Percentiles rank a stretch among this genome's conserved stretches.
phyloP scores from a whole-genome alignment of 2,113 vertebrate species.

The Heterochromis multidens region DNA sequence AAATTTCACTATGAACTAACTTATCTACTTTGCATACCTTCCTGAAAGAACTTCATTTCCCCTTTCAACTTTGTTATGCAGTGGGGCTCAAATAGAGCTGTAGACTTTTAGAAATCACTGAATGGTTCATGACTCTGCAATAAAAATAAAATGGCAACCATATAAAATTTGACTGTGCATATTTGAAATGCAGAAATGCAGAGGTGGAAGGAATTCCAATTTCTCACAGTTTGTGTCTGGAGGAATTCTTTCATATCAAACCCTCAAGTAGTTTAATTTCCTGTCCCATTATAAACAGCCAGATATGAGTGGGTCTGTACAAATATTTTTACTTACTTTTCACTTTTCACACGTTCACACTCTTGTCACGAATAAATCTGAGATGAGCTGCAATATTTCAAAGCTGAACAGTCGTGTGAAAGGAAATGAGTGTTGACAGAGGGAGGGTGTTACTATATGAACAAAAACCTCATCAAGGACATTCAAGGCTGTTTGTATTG shows the following conservation, averaged over 20 bases:
- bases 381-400: neutral
- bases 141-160: neutral
- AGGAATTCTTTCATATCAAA: neutral
- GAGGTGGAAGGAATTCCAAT: neutral
- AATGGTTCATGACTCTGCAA: neutral
- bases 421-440: neutral
- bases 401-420: neutral
- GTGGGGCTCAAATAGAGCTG: neutral
- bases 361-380: neutral
- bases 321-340: neutral
- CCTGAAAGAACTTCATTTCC: neutral
- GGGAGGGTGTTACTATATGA: neutral
- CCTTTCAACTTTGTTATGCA: neutral
- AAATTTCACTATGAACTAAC: too few species aligned
- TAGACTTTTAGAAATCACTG: neutral
- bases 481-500: neutral
- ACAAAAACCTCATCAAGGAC: neutral
- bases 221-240: neutral
- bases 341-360: neutral
- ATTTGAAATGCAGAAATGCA: neutral
- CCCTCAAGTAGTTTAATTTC: neutral
- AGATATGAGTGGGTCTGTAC: neutral
- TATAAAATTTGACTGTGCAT: neutral
- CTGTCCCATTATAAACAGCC: neutral
- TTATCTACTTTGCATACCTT: neutral